A percentile compares a stretch with the other conserved stretches of the same genome.
phyloP scores from a whole-genome alignment of 2,113 vertebrate species.

The Brienomyrus longianalis region DNA sequence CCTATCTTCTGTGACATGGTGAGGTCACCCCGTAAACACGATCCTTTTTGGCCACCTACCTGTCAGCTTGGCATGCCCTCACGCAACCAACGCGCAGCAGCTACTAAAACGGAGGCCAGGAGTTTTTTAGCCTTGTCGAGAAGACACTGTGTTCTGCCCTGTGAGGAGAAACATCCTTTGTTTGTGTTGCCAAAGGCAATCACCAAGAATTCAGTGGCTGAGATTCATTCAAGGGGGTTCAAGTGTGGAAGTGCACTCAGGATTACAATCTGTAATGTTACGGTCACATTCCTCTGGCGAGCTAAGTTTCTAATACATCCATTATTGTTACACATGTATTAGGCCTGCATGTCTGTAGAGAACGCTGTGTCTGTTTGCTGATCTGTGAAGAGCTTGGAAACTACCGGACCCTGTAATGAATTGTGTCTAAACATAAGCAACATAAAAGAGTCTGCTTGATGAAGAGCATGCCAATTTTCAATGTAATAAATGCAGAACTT shows the following conservation, averaged over 20 bases:
- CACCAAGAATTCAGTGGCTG: too few relatives aligned
- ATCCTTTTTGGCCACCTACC: neutral
- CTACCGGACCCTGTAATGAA: neutral
- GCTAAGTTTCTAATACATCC: too few relatives aligned
- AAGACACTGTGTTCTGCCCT: neutral
- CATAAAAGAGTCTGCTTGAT: too few relatives aligned
- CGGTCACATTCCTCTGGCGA: too few relatives aligned
- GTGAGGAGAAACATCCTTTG: neutral
- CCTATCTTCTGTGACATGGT: neutral
- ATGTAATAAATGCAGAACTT: too few relatives aligned
- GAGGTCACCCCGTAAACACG: too few relatives aligned
- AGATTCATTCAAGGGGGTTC: neutral
- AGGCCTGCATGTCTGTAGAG: neutral
- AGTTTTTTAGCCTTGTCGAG: neutral
- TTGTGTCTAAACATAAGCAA: too few relatives aligned
- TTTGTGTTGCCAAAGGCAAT: neutral
- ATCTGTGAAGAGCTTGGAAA: neutral
- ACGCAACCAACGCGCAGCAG: neutral
- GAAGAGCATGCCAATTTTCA: too few relatives aligned
- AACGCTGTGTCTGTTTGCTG: neutral
- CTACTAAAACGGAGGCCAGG: neutral
- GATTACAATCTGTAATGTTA: too few relatives aligned
- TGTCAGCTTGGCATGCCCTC: neutral
- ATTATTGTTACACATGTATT: neutral
- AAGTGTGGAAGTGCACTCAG: too few relatives aligned